Conservation (phyloP, 2,888 invertebrate genomes). For the Smittia aterrima region DNA sequence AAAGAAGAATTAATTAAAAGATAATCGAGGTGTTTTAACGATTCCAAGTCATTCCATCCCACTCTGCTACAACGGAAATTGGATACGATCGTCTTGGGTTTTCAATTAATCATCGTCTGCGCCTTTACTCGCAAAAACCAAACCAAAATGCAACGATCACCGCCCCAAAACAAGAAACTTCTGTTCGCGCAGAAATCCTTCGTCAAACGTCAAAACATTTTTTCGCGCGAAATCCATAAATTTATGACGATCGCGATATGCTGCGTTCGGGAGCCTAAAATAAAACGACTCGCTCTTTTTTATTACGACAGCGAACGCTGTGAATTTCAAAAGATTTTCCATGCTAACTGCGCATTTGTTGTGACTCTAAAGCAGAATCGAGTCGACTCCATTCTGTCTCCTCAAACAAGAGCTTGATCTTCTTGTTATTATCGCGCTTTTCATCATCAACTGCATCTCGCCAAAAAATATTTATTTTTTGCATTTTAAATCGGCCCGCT, state of each 20-base stretch:
- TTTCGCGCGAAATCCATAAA: constrained; percentile 27
- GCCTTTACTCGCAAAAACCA: background rate
- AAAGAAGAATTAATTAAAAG: background rate
- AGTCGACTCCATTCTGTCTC: background rate
- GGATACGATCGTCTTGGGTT: constrained; percentile 16
- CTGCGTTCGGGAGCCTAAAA: background rate
- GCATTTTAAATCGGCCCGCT: too few species aligned
- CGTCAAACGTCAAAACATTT: background rate
- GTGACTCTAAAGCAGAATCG: background rate
- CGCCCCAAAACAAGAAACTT: constrained; percentile 1
- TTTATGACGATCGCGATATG: constrained; percentile 35
- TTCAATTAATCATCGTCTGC: constrained; percentile 28
- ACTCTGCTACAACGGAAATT: constrained; percentile 14
- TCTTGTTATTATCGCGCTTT: background rate
- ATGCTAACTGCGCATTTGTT: constrained; percentile 27
- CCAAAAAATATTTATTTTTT: background rate
- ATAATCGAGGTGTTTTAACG: background rate
- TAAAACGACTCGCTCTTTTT: background rate
- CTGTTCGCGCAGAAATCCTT: background rate
- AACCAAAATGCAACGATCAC: background rate
- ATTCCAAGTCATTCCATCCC: too few species aligned
- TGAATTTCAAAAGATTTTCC: constrained; percentile 5
- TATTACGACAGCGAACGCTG: background rate
- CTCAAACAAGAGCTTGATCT: background rate
- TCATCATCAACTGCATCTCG: background rate